Evolutionary conservation across 1,140 invertebrate species (phyloP).

Genomic region (Paralvinella palmiformis): DNA sequence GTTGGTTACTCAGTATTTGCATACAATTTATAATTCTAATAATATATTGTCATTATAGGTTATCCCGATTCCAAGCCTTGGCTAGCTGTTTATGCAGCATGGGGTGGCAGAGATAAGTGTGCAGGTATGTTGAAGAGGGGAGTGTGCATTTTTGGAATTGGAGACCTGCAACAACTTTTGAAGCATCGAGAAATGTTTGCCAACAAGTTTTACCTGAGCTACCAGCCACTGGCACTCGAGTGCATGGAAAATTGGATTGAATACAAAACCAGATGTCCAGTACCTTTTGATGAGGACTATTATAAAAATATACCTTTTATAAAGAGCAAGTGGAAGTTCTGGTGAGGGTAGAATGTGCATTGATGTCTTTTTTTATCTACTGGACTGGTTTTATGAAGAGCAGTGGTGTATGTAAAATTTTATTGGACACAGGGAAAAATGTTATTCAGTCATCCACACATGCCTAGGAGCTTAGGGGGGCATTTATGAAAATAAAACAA

Average conservation of each 20-base stretch:
- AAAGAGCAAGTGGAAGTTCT: too few species aligned
- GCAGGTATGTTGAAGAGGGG: not conserved
- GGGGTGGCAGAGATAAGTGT: not conserved
- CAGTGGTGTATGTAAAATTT: too few species aligned
- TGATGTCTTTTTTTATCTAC: too few species aligned
- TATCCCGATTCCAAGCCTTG: slow-evolving; percentile 1
- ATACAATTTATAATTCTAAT: too few species aligned
- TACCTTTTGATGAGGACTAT: slow-evolving; percentile 8
- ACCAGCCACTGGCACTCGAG: slow-evolving; percentile 29
- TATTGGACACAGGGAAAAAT: too few species aligned
- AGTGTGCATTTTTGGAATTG: slow-evolving; percentile 31
- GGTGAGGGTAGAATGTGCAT: too few species aligned
- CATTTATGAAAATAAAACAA: too few species aligned
- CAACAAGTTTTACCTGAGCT: slow-evolving; percentile 43
- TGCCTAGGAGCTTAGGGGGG: too few species aligned
- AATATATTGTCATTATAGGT: too few species aligned
- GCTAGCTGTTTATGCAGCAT: not conserved
- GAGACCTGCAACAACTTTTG: slow-evolving; percentile 30
- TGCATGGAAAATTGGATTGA: slow-evolving; percentile 32
- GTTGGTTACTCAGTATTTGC: too few species aligned
- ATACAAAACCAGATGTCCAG: not conserved
- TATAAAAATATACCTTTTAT: slow-evolving; percentile 15
- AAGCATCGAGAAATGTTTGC: slow-evolving; percentile 31
- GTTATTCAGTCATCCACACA: too few species aligned
- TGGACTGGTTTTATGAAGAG: too few species aligned